phyloP scores from a whole-genome alignment of 1,140 invertebrate genomes.

The Papilio helenus region DNA sequence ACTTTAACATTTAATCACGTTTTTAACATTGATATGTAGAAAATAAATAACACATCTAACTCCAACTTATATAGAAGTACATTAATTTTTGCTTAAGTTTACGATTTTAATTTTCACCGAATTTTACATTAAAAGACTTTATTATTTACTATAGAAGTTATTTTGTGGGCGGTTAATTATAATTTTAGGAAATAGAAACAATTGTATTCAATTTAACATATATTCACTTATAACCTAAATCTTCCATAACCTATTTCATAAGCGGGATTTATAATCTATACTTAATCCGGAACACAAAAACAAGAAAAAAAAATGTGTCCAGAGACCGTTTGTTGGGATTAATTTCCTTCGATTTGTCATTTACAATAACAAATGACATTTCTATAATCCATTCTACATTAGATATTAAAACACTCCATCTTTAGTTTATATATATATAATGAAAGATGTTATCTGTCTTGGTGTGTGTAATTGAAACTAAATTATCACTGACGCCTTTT shows the following conservation, averaged over 20 bases:
- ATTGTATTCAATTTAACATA: background rate
- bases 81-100: constrained; percentile 24
- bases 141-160: constrained; percentile 1
- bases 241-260: background rate
- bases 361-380: no score
- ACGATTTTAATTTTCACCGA: constrained; percentile 2
- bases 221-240: background rate
- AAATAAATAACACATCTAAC: background rate
- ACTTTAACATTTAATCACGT: background rate
- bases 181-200: background rate
- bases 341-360: no score
- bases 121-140: constrained; percentile 23
- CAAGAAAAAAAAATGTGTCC: no score
- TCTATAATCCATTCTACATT: no score
- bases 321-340: no score
- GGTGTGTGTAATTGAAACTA: no score
- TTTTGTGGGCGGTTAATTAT: background rate
- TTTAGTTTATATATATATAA: no score
- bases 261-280: background rate
- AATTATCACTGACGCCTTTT: no score
- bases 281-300: no score
- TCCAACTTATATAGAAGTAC: background rate
- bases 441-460: no score
- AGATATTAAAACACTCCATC: no score
- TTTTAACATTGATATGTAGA: background rate